Base-by-base conservation (phyloP, 1,140 invertebrate genomes). In the Proales similis region DNA sequence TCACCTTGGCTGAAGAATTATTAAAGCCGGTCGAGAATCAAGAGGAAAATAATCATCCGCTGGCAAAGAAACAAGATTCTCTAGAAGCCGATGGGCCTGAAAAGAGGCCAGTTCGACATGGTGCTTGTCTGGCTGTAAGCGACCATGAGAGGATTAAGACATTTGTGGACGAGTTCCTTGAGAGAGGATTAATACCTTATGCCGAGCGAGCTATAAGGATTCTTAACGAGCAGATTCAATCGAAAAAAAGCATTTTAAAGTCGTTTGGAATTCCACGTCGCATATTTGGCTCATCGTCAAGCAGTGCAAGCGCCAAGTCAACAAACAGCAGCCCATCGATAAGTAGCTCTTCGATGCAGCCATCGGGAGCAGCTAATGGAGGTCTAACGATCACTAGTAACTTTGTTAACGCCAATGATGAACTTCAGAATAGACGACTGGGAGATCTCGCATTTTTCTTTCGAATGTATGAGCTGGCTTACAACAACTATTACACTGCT, bases 391-490 rank as follows among this genome's bases (percentile, higher is more conserved):
- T 33, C n/a, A 53, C 14, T 14, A 49, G 38, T 38, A 20, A 38
- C 4, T 53, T 38, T 38, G 36, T 66, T 17, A 72, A 72, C 65
- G 43, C 65, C 4, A 77, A 78, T 30, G 91, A 95, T 73, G 89
- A 91, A 5, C 78, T 97, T 36, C 91, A 96, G 71, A 81, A 91
- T 22, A 80, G 93, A 63, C 83, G 90, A 61, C 73, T 97, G 32
- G 94, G 86, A 4, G 94, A 99, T 76, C 76, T 98, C 0, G 91
- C 88, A 72, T 96, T 98, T 71, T 84, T 97, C 81, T 91, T 97
- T 73, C 88, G 90, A 7, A 84, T 93, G 67, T 97, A 96, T 77
- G 82, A 85, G 65, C 78, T 87, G 49, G 89, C 94, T 1, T 94
- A 91, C 76, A 87, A 86, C 70, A 83, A 87, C 0, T 99, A 96